Base-by-base conservation (phyloP, 2,797 vertebrate genomes). In the Novumbra hubbsi region DNA sequence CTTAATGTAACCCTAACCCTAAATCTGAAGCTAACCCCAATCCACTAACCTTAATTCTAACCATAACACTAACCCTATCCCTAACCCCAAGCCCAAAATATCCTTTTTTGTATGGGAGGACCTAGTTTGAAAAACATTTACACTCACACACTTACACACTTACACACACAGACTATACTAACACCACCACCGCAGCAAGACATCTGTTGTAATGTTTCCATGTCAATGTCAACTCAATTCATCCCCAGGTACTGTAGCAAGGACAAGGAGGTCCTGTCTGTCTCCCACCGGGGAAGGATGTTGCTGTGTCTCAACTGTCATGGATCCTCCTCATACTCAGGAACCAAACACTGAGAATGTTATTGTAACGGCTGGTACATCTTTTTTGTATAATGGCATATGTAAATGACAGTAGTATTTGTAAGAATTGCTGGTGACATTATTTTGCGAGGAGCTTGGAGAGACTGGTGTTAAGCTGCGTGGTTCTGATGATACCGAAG, bases 311-410 rank as follows among this genome's bases (percentile, higher is more conserved):
- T 83, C 73, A 80, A 84, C 63, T 72, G 75, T 80, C 78, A 78
- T n/a, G 80, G 72, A 81, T 86, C 50, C 83, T 83, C 68, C 76
- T 81, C 78, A 75, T 81, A 84, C 91, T 92, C 90, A 92, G 91
- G 90, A 91, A 91, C 85, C 79, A 87, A 81, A 88, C 83, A 84
- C 80, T 87, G 81, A 79, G 85, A 91, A 88, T 89, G 84, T 89
- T 17, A 21, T 17, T 28, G 11, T 27, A 77, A 70, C 76, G 28
- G 76, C 60, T 75, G 73, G 71, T 80, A 80, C 38, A 83, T 85
- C 4, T 67, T 73, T 83, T 71, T 72, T 83, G 70, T 72, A 78
- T 83, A 64, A 63, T 74, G 28, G 80, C 76, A 21, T 38, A 21
- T 83, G 75, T 80, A 75, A 69, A 81, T 84, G 38, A 66, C 72